phyloP scores from a whole-genome alignment of 2,797 vertebrate species.

The Leucoraja ocellata region DNA sequence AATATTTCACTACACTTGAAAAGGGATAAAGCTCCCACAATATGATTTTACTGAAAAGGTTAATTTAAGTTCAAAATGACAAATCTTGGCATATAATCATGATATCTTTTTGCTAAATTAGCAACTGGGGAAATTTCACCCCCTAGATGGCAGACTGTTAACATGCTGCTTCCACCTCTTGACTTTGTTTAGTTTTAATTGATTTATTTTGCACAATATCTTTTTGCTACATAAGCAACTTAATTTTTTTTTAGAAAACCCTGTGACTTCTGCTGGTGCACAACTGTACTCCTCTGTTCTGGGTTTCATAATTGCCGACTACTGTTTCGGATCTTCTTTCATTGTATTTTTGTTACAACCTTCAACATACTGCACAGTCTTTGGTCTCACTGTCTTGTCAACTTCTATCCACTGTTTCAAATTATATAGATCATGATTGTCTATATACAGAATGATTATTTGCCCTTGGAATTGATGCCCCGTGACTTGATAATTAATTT shows the following conservation, averaged over 20 bases:
- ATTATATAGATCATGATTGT: background rate
- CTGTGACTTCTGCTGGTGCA: background rate
- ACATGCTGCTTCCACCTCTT: no score
- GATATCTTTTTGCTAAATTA: background rate
- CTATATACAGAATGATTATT: background rate
- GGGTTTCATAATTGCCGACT: background rate
- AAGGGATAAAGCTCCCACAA: background rate
- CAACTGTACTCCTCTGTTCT: background rate
- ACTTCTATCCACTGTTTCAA: background rate
- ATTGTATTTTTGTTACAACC: background rate
- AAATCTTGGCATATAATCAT: background rate
- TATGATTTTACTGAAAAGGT: slow-evolving; percentile 6
- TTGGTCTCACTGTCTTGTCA: background rate
- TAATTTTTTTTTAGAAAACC: background rate
- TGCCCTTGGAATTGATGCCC: background rate
- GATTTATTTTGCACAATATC: background rate
- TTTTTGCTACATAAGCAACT: background rate
- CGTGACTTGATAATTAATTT: background rate
- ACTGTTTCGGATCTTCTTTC: background rate
- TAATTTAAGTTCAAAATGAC: background rate
- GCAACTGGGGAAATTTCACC: background rate
- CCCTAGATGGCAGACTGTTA: slow-evolving; percentile 22
- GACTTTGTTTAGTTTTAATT: background rate
- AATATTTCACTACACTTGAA: no score
- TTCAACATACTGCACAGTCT: background rate